Base-by-base conservation (phyloP, 2,888 invertebrate genomes). In the Chrysotoxum bicinctum region DNA sequence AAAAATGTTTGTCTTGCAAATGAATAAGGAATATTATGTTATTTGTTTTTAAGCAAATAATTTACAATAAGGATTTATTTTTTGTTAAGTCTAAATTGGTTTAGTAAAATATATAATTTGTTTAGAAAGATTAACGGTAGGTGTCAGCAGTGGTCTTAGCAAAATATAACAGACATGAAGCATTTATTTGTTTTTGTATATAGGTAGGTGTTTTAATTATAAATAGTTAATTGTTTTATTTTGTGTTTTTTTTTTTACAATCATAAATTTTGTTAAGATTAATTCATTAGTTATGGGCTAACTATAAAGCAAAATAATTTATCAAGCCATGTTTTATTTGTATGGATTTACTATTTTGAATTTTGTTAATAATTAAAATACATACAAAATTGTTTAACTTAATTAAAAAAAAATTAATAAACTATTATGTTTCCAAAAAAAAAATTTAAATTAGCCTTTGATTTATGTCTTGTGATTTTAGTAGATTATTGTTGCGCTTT, bases 141-240 rank as follows among this genome's bases (percentile, higher is more conserved):
- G 72, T 77, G 32, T 72, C 60, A 72, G 83, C 50, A 75, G 60
- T 75, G 66, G 52, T 23, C 66, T 70, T 54, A 58, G 79, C 84
- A 84, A 84, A 84, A 52, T 79, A 84, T 84, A 84, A 83, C 74
- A 79, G 79, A 79, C 43, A 66, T 83, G 69, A 79, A 84, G 84
- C 84, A 70, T 70, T 75, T 79, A n/a, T 14, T 69, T 37, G 16
- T 62, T 48, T 14, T 40, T 35, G 37, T 64, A 45, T 45, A 68
- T 81, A 43, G 19, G 35, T 35, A 43, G 35, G 66, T 76, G 43
- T 60, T 72, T 58, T 50, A 43, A 62, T 80, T 56, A 37, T 56
- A 56, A 30, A 56, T 56, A 66, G 62, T 75, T 45, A 14, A 37
- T 50, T 37, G 60, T 43, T 64, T 54, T 60, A 12, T 72, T 56